A percentile compares a stretch with the other conserved stretches of the same genome.
Evolutionary conservation across 1,140 invertebrate genomes (phyloP).

Genomic region (Drosophila pandora): DNA sequence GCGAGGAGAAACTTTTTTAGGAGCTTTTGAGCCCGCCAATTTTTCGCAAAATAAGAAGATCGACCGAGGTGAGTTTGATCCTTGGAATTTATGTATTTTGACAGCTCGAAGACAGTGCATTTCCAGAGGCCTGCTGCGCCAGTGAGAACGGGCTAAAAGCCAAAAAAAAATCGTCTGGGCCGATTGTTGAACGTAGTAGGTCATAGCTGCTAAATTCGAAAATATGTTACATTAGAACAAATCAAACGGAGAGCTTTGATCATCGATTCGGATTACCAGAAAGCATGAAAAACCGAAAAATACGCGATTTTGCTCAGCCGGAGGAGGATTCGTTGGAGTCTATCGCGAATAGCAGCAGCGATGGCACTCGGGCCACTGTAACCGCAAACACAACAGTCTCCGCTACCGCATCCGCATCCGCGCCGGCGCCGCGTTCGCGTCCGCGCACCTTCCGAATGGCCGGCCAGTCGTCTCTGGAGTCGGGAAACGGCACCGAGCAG

Average conservation of each 20-base stretch:
- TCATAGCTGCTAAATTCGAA: conserved; percentile 57
- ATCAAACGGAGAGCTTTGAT: conserved; percentile 38
- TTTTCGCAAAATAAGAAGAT: too few species aligned
- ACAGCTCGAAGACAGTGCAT: neutral
- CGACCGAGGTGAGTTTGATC: too few species aligned
- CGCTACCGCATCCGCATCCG: neutral
- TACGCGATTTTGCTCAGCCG: conserved; percentile 25
- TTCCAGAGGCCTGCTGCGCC: neutral
- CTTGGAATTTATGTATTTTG: too few species aligned
- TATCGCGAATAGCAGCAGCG: conserved; percentile 6
- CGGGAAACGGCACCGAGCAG: neutral
- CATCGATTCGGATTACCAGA: conserved; percentile 28
- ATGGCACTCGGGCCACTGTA: conserved; percentile 16
- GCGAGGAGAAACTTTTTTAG: too few species aligned
- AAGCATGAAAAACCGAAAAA: conserved; percentile 50
- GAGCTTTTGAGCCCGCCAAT: too few species aligned
- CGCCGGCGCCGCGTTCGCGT: neutral
- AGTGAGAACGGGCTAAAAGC: neutral
- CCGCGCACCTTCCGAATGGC: too few species aligned
- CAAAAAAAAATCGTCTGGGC: neutral
- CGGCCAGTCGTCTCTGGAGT: conserved; percentile 3
- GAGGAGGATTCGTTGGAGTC: conserved; percentile 40
- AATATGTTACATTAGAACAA: conserved; percentile 33
- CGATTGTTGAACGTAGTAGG: conserved; percentile 37
- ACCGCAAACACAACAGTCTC: conserved; percentile 6